A percentile compares a stretch with the other conserved stretches of the same genome.
phyloP scores from a whole-genome alignment of 53 echinoderm and acorn worm genomes.

The Actinopyga echinites region DNA sequence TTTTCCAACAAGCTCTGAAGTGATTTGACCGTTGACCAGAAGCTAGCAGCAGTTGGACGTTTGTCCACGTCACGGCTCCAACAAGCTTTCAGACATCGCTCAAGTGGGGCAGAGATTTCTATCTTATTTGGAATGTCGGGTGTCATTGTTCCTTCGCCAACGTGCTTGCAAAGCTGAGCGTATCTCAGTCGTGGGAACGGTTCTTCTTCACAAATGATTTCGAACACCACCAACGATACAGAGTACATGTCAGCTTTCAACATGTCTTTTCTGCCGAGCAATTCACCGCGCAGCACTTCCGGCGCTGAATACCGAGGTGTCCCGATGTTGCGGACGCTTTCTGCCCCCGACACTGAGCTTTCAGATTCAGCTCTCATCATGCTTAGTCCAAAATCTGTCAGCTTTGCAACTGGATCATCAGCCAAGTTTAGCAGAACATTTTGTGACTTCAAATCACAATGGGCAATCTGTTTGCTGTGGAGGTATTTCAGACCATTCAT shows the following conservation, averaged over 20 bases:
- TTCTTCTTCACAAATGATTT: conserved; percentile 52
- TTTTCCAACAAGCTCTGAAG: background rate
- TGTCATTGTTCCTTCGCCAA: conserved; percentile 8
- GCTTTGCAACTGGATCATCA: conserved; percentile 47
- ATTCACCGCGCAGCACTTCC: conserved; percentile 50
- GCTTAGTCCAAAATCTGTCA: conserved; percentile 68
- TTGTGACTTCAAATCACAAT: conserved; percentile 64
- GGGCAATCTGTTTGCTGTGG: conserved; percentile 43
- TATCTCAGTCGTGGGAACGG: conserved; percentile 33
- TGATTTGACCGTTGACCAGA: background rate
- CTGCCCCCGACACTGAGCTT: conserved; percentile 40
- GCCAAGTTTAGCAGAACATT: conserved; percentile 46
- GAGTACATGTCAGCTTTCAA: conserved; percentile 65
- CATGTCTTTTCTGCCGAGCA: conserved; percentile 42
- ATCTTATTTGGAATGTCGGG: conserved; percentile 40
- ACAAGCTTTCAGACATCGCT: conserved; percentile 36
- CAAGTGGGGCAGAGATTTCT: conserved; percentile 3
- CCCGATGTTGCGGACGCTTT: conserved; percentile 37
- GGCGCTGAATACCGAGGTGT: conserved; percentile 68
- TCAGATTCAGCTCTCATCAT: conserved; percentile 56
- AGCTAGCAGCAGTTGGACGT: conserved; percentile 40
- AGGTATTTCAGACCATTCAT: conserved; percentile 55
- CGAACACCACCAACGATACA: conserved; percentile 50
- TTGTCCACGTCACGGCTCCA: conserved; percentile 44
- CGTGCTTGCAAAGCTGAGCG: conserved; percentile 33